Percentiles rank a stretch among this genome's conserved stretches.
phyloP scores from a whole-genome alignment of 2,113 vertebrate species.

The Orycteropus afer region DNA sequence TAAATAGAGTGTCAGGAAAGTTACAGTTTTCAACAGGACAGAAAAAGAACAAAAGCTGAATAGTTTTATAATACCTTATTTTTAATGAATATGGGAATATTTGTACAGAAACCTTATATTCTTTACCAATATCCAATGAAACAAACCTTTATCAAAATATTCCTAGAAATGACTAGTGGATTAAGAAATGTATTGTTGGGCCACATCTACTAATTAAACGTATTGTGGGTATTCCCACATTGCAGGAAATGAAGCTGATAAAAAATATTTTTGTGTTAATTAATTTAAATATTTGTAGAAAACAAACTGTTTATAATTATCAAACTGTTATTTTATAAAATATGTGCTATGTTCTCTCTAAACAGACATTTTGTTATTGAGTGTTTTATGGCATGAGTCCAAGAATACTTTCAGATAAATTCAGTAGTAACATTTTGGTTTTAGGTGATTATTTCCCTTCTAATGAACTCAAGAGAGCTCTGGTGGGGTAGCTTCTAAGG shows the following conservation, averaged over 20 bases:
- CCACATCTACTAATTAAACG: conserved; percentile 5
- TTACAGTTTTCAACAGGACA: background rate
- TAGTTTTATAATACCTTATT: background rate
- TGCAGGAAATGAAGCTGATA: background rate
- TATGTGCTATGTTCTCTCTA: background rate
- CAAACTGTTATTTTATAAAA: conserved; percentile 50
- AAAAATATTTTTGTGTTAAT: conserved; percentile 44
- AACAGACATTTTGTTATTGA: conserved; percentile 54
- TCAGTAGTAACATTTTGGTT: background rate
- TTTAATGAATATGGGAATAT: background rate
- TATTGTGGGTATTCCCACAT: background rate
- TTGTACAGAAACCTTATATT: background rate
- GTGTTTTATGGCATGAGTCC: conserved; percentile 26
- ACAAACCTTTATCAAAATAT: background rate
- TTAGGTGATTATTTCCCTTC: background rate
- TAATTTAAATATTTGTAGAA: conserved; percentile 64
- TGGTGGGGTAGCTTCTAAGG: no score
- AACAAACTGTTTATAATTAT: conserved; percentile 53
- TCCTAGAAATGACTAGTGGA: background rate
- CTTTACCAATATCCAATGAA: background rate
- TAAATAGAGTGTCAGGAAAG: background rate
- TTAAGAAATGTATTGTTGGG: background rate
- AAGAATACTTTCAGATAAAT: background rate
- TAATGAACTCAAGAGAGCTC: background rate
- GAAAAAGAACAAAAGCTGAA: background rate